Percentiles rank a stretch among this genome's conserved stretches.
Evolutionary conservation across 2,113 vertebrate species (phyloP).

Genomic region (Mirounga angustirostris): DNA sequence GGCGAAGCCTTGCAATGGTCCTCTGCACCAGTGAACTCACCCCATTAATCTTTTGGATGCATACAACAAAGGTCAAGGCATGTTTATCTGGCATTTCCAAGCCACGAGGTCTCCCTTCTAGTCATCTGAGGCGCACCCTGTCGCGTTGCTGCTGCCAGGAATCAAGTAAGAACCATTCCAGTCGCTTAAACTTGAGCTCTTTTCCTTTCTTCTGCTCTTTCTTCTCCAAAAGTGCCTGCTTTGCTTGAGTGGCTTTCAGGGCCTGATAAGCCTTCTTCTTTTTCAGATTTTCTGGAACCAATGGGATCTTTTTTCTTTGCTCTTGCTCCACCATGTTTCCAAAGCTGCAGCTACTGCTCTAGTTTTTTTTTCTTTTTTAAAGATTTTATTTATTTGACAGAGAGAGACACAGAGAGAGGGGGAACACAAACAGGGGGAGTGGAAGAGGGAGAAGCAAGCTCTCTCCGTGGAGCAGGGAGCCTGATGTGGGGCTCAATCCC

Average conservation of each 20-base stretch:
- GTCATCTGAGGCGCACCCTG: conserved; percentile 87
- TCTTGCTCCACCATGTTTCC: not conserved
- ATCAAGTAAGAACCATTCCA: conserved; percentile 92
- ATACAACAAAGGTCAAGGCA: conserved; percentile 92
- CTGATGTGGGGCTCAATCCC: no score
- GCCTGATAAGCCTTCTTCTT: conserved; percentile 96
- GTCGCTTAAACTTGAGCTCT: conserved; percentile 92
- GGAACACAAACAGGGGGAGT: no score
- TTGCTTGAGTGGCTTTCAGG: conserved; percentile 96
- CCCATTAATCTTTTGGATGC: conserved; percentile 93
- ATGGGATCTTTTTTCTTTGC: conserved; percentile 90
- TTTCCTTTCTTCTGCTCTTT: conserved; percentile 91
- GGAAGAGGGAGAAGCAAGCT: no score
- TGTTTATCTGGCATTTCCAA: conserved; percentile 86
- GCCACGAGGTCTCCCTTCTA: conserved; percentile 83
- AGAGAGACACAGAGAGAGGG: no score
- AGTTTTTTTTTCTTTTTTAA: not conserved
- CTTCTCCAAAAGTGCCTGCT: conserved; percentile 93
- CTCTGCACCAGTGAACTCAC: conserved; percentile 89
- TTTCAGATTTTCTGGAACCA: conserved; percentile 98
- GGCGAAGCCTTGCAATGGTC: conserved; percentile 89
- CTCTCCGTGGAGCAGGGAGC: no score
- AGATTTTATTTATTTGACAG: no score
- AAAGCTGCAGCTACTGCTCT: not conserved
- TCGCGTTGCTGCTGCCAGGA: conserved; percentile 90